Base-by-base conservation (phyloP, 2,113 vertebrate genomes). In the Vidua macroura region DNA sequence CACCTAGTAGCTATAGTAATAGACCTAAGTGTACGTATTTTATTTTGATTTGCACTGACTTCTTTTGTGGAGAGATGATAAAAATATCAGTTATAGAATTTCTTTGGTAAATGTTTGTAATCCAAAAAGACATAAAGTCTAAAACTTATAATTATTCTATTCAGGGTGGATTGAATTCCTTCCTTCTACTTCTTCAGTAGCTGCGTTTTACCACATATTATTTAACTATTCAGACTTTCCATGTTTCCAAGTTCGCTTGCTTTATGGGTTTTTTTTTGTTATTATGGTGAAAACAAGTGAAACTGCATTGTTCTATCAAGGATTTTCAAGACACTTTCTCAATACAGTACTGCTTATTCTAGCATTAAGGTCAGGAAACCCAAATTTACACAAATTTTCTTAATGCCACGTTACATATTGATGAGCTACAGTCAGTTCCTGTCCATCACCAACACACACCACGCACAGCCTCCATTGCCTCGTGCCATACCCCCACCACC, bases 141-240 rank as follows among this genome's bases (percentile, higher is more conserved):
- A 78, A 94, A 97, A 92, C 33, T 95, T 64, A 21, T 52, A 93
- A 92, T 90, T 94, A 58, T 95, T 95, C 93, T 89, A 75, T 60
- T 88, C 74, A 86, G 83, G 37, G 15, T 92, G 67, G 85, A 92
- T 48, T 90, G 24, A 97, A 48, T 84, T 46, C 9, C 12, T 39
- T 69, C 66, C 14, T 35, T 64, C 39, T 72, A 87, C 39, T 82
- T 63, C 51, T 80, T 23, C 85, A 58, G 53, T 67, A 90, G 48
- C 55, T 78, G 21, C 63, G 78, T 72, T 90, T 94, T 58, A 78
- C n/a, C 15, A 6, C 12, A 53, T 43, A 56, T 59, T 44, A 74
- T 92, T 90, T 75, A 90, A 64, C 31, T 53, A 49, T 46, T 85
- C 21, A 28, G 41, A 62, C 5, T 66, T 87, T 10, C 37, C 21